phyloP scores from a whole-genome alignment of 2,888 invertebrate species.

The Agrochola lota region DNA sequence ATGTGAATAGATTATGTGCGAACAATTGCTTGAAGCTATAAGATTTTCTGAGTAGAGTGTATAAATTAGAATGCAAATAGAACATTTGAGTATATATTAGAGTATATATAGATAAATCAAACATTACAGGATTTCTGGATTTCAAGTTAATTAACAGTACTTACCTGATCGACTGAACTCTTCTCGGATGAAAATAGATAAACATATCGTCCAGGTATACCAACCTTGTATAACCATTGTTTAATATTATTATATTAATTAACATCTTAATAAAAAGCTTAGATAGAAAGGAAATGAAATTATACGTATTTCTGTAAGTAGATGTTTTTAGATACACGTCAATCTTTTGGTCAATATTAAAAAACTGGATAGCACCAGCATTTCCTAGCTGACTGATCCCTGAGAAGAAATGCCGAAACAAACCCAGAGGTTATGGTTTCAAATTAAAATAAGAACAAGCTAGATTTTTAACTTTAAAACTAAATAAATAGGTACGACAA shows the following conservation, averaged over 20 bases:
- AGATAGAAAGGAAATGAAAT: background rate
- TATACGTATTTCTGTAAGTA: background rate
- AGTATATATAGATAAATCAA: background rate
- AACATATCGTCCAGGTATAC: too few relatives aligned
- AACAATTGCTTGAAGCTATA: background rate
- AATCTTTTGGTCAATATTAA: background rate
- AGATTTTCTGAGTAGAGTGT: background rate
- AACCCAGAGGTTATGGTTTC: background rate
- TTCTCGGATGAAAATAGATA: too few relatives aligned
- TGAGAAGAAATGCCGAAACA: background rate
- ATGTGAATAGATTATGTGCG: background rate
- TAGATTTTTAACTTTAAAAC: too few relatives aligned
- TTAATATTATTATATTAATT: too few relatives aligned
- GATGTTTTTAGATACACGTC: background rate
- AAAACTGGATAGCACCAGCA: background rate
- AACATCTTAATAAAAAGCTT: background rate
- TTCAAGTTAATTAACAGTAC: background rate
- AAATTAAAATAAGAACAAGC: too few relatives aligned
- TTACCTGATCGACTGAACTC: too few relatives aligned
- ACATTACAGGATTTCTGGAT: background rate
- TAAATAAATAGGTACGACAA: too few relatives aligned
- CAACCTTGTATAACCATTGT: too few relatives aligned
- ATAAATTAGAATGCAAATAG: background rate
- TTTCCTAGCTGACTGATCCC: background rate
- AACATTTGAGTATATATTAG: background rate